phyloP scores from a whole-genome alignment of 1,140 invertebrate genomes.

The Ceratina japonica region DNA sequence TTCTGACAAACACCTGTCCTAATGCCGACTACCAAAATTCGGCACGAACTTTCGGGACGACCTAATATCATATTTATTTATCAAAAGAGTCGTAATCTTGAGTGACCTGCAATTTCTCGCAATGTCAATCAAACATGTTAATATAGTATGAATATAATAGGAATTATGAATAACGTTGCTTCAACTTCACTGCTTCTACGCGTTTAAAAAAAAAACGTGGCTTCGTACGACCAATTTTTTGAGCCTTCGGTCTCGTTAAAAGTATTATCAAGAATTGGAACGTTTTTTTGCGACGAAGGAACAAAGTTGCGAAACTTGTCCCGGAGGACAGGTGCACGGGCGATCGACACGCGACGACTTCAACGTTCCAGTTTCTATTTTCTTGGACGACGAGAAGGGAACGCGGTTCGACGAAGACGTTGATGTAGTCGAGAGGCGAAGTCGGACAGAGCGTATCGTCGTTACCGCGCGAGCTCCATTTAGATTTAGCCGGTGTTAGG shows the following conservation, averaged over 20 bases:
- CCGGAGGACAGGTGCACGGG: conserved; percentile 1
- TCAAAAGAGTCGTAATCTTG: too few relatives aligned
- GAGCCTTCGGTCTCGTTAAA: conserved; percentile 21
- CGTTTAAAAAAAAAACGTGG: neutral
- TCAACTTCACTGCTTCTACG: too few relatives aligned
- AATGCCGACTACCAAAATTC: too few relatives aligned
- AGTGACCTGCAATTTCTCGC: neutral
- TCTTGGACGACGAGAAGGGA: neutral
- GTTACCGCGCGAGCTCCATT: conserved; percentile 4
- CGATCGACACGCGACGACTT: conserved; percentile 8
- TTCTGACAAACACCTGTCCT: too few relatives aligned
- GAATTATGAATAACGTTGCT: neutral
- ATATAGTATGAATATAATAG: too few relatives aligned
- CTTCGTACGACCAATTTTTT: neutral
- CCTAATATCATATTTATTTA: too few relatives aligned
- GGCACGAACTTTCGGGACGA: too few relatives aligned
- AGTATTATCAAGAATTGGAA: neutral
- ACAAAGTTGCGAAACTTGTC: neutral
- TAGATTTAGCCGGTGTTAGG: conserved; percentile 53
- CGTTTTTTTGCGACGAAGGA: neutral
- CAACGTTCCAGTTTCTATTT: neutral
- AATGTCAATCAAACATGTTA: neutral
- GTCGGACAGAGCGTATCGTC: neutral
- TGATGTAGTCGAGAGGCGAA: neutral
- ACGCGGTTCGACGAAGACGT: neutral